These are phyloP conservation scores for Apamea sordens DNA, from an alignment of 2,888 invertebrate species.

Conservation along the genomic window DNA sequence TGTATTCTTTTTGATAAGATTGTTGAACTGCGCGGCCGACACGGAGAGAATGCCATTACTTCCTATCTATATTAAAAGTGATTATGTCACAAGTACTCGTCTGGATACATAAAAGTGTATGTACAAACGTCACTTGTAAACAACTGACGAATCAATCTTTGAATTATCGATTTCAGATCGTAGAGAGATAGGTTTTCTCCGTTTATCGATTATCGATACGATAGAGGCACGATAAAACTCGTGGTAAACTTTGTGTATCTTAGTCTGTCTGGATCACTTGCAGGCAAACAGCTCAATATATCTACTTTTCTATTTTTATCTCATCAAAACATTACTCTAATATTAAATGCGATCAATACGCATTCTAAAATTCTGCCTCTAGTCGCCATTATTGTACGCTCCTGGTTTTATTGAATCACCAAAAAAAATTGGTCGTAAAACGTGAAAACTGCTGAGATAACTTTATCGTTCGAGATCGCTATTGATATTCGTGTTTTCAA, in stretches of 20 bases:
- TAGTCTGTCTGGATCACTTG: not conserved
- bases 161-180: conserved; percentile 24
- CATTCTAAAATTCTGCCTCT: not conserved
- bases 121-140: conserved; percentile 30
- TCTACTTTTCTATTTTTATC: conserved; percentile 19
- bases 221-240: not conserved
- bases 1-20: conserved; percentile 63
- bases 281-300: not conserved
- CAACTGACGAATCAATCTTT: conserved; percentile 41
- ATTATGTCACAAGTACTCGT: conserved; percentile 51
- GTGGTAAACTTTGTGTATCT: not conserved
- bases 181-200: conserved; percentile 1
- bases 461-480: not conserved
- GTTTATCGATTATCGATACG: conserved; percentile 2
- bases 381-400: not conserved
- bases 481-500: conserved; percentile 1
- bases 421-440: not conserved
- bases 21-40: conserved; percentile 46
- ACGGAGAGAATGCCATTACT: conserved; percentile 46
- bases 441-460: not conserved
- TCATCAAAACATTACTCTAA: conserved; percentile 5
- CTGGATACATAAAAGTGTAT: conserved; percentile 14
- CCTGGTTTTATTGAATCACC: not conserved
- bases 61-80: conserved; percentile 51
- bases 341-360: not conserved